Evolutionary conservation across 2,888 invertebrate species (phyloP), one percentile per base, ranked within the genome.

Genomic region (Pseudococcus viburni): DNA sequence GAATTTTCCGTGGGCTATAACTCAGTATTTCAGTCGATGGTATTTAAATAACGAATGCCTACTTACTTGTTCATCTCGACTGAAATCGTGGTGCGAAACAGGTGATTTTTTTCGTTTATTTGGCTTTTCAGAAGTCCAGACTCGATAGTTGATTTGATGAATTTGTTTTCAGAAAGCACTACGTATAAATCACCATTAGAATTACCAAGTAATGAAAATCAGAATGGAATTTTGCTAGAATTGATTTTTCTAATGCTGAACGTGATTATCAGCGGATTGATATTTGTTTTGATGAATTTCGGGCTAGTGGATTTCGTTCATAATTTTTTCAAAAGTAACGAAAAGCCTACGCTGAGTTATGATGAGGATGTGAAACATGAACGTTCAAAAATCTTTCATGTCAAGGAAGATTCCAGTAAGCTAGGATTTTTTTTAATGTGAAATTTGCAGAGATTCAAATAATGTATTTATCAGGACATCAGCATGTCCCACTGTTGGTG

Each of bases 401-500:
- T 73, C 17, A 73, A 73, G 33, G 73, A 73, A 33, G 73, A 73
- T 7, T 73, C 73, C 6, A 73, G 73, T 73, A 33, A 33, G 8
- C 17, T 5, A 22, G 22, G 22, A n/a, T n/a, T 19, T 0, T n/a
- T n/a, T n/a, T n/a, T n/a, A 59, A 59, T n/a, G 5, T 8, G n/a
- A 42, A 7, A 42, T 42, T 8, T 1, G 42, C 42, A 9, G 9
- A 3, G 42, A 42, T 42, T 42, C 9, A 42, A 42, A 42, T 42
- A 42, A 6, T 42, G 0, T 6, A 42, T 42, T 6, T 0, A 42
- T 42, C 12, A 46, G 84, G 12, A 84, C 33, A 33, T 17, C 0
- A 26, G 26, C 59, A 85, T 8, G 42, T 89, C 22, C 92, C 94
- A 12, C 91, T 95, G 90, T 90, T 95, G 7, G 94, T 94, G 0